phyloP scores from a whole-genome alignment of 2,113 vertebrate species.

The zebrafish (Danio rerio) region GRCz12tu NC_133179.1:7475001-7475500 shows the following conservation, averaged over 20 bases:
- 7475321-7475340: too few species aligned
- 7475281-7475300: neutral
- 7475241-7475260: neutral
- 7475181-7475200: conserved; percentile 21
- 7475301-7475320: too few species aligned
- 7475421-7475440: too few species aligned
- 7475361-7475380: too few species aligned
- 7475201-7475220: neutral
- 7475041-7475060: conserved; percentile 1
- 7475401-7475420: too few species aligned
- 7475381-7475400: too few species aligned
- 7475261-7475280: neutral
- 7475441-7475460: too few species aligned
- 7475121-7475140: conserved; percentile 27
- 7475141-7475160: conserved; percentile 22
- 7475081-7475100: conserved; percentile 11
- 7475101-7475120: conserved; percentile 45
- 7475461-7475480: too few species aligned
- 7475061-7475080: conserved; percentile 33
- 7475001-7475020: conserved; percentile 62
- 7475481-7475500: too few species aligned
- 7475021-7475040: conserved; percentile 57
- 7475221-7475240: neutral
- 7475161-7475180: conserved; percentile 11
- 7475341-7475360: neutral